These are phyloP conservation scores for Pterocles gutturalis DNA, from an alignment of 2,113 vertebrate genomes.

Conservation along the genomic window DNA sequence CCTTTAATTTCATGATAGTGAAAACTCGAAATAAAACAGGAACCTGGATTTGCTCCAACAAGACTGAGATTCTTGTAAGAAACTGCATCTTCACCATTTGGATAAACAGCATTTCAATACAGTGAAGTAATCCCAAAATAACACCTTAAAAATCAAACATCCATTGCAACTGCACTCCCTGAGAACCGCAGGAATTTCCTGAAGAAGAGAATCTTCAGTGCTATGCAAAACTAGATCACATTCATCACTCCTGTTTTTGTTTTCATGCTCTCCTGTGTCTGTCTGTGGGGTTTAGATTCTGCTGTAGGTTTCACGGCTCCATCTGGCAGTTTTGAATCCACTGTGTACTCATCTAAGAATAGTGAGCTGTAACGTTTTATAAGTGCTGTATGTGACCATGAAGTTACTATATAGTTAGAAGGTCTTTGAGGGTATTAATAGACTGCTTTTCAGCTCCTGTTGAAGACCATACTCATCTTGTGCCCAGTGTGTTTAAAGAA, in stretches of 20 bases:
- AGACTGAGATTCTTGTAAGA: constrained; percentile 3
- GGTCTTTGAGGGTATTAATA: not conserved
- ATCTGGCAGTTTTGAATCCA: not conserved
- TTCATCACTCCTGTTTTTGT: not conserved
- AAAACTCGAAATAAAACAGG: constrained; percentile 63
- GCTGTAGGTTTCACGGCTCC: not conserved
- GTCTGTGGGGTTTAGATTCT: not conserved
- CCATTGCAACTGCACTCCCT: not conserved
- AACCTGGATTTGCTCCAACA: constrained; percentile 19
- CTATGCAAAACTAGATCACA: not conserved
- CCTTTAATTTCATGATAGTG: not conserved
- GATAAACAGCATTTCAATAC: constrained; percentile 38
- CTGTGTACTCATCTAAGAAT: not conserved
- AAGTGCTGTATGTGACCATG: not conserved
- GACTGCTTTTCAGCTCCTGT: not conserved
- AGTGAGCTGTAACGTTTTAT: not conserved
- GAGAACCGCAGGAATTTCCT: not conserved
- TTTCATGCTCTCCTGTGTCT: not conserved
- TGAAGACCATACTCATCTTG: not conserved
- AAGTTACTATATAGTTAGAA: not conserved
- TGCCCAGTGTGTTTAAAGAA: not conserved
- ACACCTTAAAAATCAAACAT: constrained; percentile 38
- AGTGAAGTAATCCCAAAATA: constrained; percentile 48
- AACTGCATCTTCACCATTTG: not conserved
- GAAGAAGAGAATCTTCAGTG: not conserved